Evolutionary conservation across 2,888 invertebrate species (phyloP).

Genomic region (Synanthedon formicaeformis): DNA sequence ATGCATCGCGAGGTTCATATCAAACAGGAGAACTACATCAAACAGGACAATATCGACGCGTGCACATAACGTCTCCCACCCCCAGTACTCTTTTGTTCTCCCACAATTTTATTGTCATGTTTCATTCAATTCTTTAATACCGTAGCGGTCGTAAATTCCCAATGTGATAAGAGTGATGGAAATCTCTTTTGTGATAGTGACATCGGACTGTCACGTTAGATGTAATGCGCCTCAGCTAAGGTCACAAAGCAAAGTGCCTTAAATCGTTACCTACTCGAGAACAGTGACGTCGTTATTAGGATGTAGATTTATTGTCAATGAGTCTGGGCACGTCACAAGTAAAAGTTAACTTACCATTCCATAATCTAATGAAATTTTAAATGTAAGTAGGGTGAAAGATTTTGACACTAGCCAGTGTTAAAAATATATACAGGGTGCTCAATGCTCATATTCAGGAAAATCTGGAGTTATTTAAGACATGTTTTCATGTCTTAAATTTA

Average conservation of each 20-base stretch:
- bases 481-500: too few species aligned
- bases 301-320: background rate
- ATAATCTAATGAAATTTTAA: too few species aligned
- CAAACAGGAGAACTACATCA: constrained; percentile 61
- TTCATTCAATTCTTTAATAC: background rate
- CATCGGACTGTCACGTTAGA: constrained; percentile 61
- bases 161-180: constrained; percentile 65
- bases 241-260: constrained; percentile 33
- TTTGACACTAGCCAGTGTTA: too few species aligned
- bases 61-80: constrained; percentile 42
- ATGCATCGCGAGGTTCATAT: constrained; percentile 79
- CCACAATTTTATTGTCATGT: constrained; percentile 17
- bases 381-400: too few species aligned
- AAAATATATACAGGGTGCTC: too few species aligned
- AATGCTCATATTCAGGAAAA: too few species aligned
- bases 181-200: constrained; percentile 66
- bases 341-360: too few species aligned
- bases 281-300: background rate
- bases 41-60: constrained; percentile 65
- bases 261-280: constrained; percentile 39
- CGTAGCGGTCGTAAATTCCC: constrained; percentile 13
- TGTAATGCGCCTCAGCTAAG: constrained; percentile 38
- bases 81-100: constrained; percentile 25
- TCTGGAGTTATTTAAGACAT: too few species aligned
- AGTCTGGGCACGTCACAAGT: background rate